Evolutionary conservation across 2,888 invertebrate species (phyloP).

Genomic region (Cactoblastis cactorum): DNA sequence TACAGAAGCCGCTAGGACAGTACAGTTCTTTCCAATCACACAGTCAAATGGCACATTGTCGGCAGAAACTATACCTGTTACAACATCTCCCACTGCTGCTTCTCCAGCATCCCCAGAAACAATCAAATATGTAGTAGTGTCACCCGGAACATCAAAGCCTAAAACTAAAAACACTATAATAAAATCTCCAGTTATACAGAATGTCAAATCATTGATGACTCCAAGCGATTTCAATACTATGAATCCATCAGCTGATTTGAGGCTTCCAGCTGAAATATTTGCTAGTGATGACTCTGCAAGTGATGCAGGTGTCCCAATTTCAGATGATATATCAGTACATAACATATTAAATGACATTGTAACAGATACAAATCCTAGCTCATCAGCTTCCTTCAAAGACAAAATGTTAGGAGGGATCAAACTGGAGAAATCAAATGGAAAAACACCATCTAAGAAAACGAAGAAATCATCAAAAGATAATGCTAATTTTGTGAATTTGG

Average conservation of each 20-base stretch:
- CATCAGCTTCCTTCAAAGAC: constrained; percentile 43
- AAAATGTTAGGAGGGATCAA: constrained; percentile 70
- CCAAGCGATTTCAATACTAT: constrained; percentile 51
- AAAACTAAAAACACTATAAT: constrained; percentile 30
- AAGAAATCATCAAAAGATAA: constrained; percentile 47
- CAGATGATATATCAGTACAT: constrained; percentile 47
- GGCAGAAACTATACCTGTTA: constrained; percentile 35
- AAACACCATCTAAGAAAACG: constrained; percentile 45
- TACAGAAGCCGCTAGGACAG: constrained; percentile 45
- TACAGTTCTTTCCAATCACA: constrained; percentile 34
- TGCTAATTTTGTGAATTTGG: constrained; percentile 43
- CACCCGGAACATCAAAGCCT: constrained; percentile 43
- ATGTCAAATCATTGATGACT: constrained; percentile 38
- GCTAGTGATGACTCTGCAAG: constrained; percentile 72
- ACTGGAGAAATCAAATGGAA: constrained; percentile 57
- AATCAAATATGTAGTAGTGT: constrained; percentile 33
- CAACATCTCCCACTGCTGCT: constrained; percentile 45
- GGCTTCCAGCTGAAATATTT: constrained; percentile 72
- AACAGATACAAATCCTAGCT: constrained; percentile 30
- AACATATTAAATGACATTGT: constrained; percentile 46
- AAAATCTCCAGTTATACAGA: constrained; percentile 21
- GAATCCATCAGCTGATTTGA: constrained; percentile 63
- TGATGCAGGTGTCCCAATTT: constrained; percentile 48
- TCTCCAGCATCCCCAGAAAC: constrained; percentile 40
- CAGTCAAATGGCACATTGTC: constrained; percentile 33